Conservation (phyloP, 2,797 vertebrate species). For the Melanotaenia maccullochi region DNA sequence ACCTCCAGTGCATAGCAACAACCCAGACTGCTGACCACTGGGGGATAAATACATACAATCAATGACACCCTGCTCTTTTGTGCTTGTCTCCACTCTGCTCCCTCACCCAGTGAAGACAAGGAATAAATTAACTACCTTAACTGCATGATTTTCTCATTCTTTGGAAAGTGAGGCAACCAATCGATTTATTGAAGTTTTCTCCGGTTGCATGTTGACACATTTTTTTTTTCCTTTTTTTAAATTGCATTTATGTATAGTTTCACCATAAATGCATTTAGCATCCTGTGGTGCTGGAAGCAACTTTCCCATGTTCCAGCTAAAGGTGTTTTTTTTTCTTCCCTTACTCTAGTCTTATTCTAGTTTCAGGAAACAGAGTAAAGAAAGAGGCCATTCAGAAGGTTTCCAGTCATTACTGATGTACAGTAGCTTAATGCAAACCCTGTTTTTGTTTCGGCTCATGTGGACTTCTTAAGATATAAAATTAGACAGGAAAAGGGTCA, state of each 20-base stretch:
- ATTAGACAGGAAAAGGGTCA: constrained; percentile 67
- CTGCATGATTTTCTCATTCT: constrained; percentile 73
- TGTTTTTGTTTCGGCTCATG: constrained; percentile 63
- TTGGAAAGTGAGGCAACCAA: constrained; percentile 44
- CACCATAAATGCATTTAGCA: constrained; percentile 3
- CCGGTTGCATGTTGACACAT: constrained; percentile 16
- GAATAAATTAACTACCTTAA: constrained; percentile 76
- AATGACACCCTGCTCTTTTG: constrained; percentile 60
- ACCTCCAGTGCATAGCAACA: constrained; percentile 77
- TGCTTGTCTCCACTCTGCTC: constrained; percentile 35
- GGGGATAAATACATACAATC: constrained; percentile 79
- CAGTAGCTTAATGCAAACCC: constrained; percentile 37
- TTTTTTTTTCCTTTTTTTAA: constrained; percentile 12
- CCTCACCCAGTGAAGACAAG: constrained; percentile 68
- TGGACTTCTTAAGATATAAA: constrained; percentile 66
- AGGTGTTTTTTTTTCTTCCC: constrained; percentile 3
- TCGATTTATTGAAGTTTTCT: constrained; percentile 49
- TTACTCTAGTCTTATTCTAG: constrained; percentile 2
- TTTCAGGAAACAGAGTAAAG: constrained; percentile 55
- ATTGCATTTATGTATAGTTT: constrained; percentile 1
- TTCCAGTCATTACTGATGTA: constrained; percentile 60
- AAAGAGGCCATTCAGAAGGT: constrained; percentile 54
- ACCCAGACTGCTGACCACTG: constrained; percentile 70
- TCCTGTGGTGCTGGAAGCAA: constrained; percentile 8
- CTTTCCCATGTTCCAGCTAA: constrained; percentile 12